Evolutionary conservation across 2,888 invertebrate species (phyloP).

Genomic region (Hetaerina titia): DNA sequence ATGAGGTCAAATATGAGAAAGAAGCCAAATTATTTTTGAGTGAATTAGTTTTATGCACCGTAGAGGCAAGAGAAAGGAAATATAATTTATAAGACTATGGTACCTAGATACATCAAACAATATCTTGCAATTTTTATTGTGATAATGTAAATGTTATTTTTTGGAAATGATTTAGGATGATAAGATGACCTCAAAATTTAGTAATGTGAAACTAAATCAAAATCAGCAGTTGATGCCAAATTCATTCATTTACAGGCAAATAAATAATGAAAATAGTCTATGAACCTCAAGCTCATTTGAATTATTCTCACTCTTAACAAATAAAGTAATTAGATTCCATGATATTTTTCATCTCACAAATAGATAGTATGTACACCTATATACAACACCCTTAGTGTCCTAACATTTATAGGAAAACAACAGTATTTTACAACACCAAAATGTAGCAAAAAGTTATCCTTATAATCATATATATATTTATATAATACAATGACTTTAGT

Average conservation of each 20-base stretch:
- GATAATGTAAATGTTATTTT: background rate
- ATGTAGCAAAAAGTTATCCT: slow-evolving; percentile 55
- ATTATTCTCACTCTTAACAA: slow-evolving; percentile 46
- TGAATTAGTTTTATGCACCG: background rate
- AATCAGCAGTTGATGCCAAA: background rate
- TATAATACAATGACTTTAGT: slow-evolving; percentile 52
- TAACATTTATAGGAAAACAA: slow-evolving; percentile 59
- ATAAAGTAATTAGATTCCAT: slow-evolving; percentile 22
- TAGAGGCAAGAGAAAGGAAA: background rate
- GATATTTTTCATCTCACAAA: slow-evolving; percentile 54
- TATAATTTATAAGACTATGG: background rate
- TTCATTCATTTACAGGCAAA: slow-evolving; percentile 27
- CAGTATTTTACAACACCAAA: slow-evolving; percentile 58
- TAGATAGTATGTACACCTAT: slow-evolving; percentile 28
- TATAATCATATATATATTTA: slow-evolving; percentile 10
- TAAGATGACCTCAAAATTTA: background rate
- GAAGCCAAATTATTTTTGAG: background rate
- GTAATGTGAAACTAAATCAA: background rate
- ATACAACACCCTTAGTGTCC: slow-evolving; percentile 46
- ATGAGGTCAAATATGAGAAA: background rate
- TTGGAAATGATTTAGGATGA: background rate
- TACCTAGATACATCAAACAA: background rate
- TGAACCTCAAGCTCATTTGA: slow-evolving; percentile 40
- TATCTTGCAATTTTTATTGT: background rate
- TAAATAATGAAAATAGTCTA: slow-evolving; percentile 33